Evolutionary conservation across 2,113 vertebrate species (phyloP), one percentile per base, ranked within the genome.

Genomic region (Cololabis saira): DNA sequence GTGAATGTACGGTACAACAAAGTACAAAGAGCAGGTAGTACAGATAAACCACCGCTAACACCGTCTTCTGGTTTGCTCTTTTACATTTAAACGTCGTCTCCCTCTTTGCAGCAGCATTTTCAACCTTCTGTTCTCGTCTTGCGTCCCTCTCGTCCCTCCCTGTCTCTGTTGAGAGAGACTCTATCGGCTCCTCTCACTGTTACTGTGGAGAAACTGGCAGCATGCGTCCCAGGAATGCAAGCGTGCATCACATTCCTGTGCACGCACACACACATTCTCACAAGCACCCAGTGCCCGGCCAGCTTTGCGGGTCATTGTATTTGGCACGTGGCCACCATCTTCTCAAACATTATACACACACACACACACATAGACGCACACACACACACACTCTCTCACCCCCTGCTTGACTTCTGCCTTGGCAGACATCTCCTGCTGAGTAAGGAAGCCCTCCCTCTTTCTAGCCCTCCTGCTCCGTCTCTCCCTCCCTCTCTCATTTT

Each of bases 321-420:
- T 85, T 87, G 90, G 91, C 92, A 87, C 89, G 88, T 92, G 92
- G 90, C 87, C 90, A 87, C 76, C 37, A 67, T 82, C 78, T 80
- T 62, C 48, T 62, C 60, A 71, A n/a, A 74, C 49, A 10, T 75
- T 59, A 15, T 61, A 83, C 41, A 63, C 49, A 53, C 45, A 47
- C 45, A 51, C 61, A 54, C 59, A 37, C 49, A 74, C 72, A 67
- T 59, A 53, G 22, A 45, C 41, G 16, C 40, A 51, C 48, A 58
- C 64, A 17, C 45, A 54, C 66, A 60, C 47, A 71, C 62, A 71
- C 51, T 53, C 64, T 33, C 43, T 78, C 74, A 27, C 62, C 76
- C 80, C 78, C 83, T 74, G 84, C 81, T 80, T 90, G 88, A 89
- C 86, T 90, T 73, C 77, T 76, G 87, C 79, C 65, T 89, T 90